Evolutionary conservation across 2,797 vertebrate species (phyloP), one percentile per base, ranked within the genome.

Genomic region (Moxostoma hubbsi): DNA sequence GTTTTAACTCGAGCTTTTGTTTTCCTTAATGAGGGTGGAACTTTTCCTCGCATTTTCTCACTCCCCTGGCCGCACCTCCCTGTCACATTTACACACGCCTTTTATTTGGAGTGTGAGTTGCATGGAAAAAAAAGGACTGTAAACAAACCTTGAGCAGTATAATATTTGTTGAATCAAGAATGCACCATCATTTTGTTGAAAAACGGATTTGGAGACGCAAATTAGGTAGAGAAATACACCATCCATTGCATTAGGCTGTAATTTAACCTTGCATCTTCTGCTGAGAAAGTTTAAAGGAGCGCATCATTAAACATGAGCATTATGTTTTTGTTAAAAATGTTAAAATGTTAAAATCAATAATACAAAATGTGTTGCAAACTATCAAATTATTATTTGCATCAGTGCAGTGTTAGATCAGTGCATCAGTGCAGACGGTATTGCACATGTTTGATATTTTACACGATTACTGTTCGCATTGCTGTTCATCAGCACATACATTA

Each of bases 1-100:
- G 49, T 83, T 88, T 89, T 89, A 87, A 89, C 67, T 86, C 82
- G 88, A 90, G 92, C 89, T 93, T 94, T 92, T 92, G 92, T 91
- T 93, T 92, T 91, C 77, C 79, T 90, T 53, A 6, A 11, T 49
- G 91, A 85, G 94, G 94, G 94, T 89, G 93, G 93, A 88, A 89
- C 91, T 90, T 90, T 77, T 69, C 46, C 68, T 73, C 77, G 54
- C 68, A 71, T 51, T 62, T 73, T 81, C 67, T 49, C 46, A 76
- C 53, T 79, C 76, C 75, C 83, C 81, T 89, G 78, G 89, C 91
- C 92, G 93, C 93, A 91, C 93, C 94, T 94, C 93, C 92, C 87
- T 15, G 80, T 79, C 58, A 80, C 83, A 84, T 81, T 82, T 83
- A 80, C 89, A 90, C 92, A 91, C 93, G 90, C 92, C 93, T 93